Evolutionary conservation across 2,113 vertebrate genomes (phyloP), one percentile per base, ranked within the genome.

Genomic region (Mormyrus iriodes): DNA sequence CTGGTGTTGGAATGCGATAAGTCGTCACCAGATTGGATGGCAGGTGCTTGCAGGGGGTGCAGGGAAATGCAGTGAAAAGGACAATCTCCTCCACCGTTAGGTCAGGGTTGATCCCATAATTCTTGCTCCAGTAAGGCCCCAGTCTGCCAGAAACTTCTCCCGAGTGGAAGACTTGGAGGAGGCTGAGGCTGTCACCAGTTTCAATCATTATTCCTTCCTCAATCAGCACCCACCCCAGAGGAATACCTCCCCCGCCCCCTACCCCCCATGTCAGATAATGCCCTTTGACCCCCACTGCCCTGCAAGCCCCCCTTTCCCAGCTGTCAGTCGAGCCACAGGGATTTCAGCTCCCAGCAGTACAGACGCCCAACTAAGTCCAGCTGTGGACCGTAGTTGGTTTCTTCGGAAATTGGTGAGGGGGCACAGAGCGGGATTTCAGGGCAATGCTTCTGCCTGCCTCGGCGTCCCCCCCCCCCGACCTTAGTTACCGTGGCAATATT

Each of bases 311-410:
- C 53, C 86, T 21, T 9, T 12, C 2, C 46, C 24, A 31, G 31
- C 65, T 46, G 27, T 86, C 46, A 31, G 84, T 48, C 4, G 12
- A 35, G 48, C 49, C 49, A 9, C 12, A 52, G n/a, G 49, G 85
- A 27, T 86, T 86, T 86, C 6, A 86, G 4, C 85, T 52, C 46
- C 31, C 69, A 13, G 17, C 24, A 53, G 27, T 12, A 86, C 87
- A 93, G 93, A 92, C 91, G 93, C 91, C 92, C 90, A 90, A 10
- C 39, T 90, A 92, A 94, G 94, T 92, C 93, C 90, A 89, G 5
- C 85, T 92, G 91, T 94, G 91, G 92, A 93, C 93, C 91, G 83
- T n/a, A 79, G 86, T 88, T 79, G 90, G 90, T 87, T 91, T 93
- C 93, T 92, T 91, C 3, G 90, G 92, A 69, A 88, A 27, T 24